Conservation (phyloP, 2,797 vertebrate species). For the Falco peregrinus region DNA sequence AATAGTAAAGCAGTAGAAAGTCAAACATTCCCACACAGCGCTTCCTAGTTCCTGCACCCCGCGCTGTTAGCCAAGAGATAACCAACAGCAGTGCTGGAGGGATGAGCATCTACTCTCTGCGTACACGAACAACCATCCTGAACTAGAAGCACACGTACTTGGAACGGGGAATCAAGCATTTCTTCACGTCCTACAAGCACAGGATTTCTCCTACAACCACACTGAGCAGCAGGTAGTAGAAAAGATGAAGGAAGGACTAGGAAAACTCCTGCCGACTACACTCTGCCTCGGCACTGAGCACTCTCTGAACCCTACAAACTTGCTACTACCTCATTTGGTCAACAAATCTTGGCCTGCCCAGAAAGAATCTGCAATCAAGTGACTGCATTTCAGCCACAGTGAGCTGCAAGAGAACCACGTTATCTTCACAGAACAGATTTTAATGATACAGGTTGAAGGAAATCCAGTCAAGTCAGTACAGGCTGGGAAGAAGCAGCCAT, state of each 20-base stretch:
- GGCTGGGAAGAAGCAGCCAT: neutral
- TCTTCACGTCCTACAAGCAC: neutral
- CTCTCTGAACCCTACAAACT: neutral
- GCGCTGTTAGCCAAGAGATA: neutral
- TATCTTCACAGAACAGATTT: neutral
- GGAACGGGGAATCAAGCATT: neutral
- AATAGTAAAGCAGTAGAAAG: neutral
- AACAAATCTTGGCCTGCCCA: neutral
- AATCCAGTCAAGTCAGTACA: neutral
- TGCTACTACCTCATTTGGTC: neutral
- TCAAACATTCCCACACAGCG: neutral
- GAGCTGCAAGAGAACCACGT: neutral
- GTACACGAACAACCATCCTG: neutral
- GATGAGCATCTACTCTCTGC: neutral
- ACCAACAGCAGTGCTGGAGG: neutral
- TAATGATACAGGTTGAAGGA: neutral
- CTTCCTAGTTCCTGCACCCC: neutral
- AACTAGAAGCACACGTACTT: neutral
- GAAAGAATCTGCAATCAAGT: neutral
- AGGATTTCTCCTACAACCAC: neutral
- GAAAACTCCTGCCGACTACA: neutral
- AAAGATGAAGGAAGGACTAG: neutral
- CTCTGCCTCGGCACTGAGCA: neutral
- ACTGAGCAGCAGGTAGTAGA: neutral
- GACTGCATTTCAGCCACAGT: neutral